Conservation (phyloP, 2,797 vertebrate species). For the Coilia nasus region DNA sequence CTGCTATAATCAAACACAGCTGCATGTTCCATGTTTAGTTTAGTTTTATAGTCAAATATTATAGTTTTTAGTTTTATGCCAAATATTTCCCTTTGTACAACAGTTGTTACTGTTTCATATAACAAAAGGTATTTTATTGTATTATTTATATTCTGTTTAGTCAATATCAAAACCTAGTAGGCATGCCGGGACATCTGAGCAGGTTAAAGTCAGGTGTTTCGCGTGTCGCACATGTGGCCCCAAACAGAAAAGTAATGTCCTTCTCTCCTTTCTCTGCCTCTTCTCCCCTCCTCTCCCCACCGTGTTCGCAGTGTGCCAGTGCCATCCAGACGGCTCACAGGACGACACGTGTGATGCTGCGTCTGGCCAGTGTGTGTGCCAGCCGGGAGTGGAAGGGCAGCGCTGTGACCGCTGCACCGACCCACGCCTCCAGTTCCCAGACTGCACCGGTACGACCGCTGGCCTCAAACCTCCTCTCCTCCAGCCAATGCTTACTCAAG, state of each 20-base stretch:
- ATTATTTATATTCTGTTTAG: too few relatives aligned
- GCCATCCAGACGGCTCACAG: slow-evolving; percentile 77
- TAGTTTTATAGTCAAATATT: too few relatives aligned
- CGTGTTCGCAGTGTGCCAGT: slow-evolving; percentile 77
- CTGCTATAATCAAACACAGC: too few relatives aligned
- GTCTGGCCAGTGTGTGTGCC: slow-evolving; percentile 83
- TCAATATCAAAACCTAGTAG: neutral
- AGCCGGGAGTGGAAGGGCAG: slow-evolving; percentile 73
- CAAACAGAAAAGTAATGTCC: neutral
- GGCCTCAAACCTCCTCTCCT: neutral
- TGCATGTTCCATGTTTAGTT: too few relatives aligned
- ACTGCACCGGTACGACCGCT: slow-evolving; percentile 76
- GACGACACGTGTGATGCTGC: slow-evolving; percentile 67
- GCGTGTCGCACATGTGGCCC: neutral
- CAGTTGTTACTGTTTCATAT: too few relatives aligned
- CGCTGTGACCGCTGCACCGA: slow-evolving; percentile 80
- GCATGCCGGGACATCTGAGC: neutral
- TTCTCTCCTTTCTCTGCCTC: neutral
- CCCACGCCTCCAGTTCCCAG: slow-evolving; percentile 75
- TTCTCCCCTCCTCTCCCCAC: neutral
- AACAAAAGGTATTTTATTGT: too few relatives aligned
- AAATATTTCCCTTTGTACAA: too few relatives aligned
- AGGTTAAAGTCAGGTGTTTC: neutral
- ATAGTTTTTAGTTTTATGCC: too few relatives aligned
- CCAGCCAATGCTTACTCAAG: too few relatives aligned